phyloP scores from a whole-genome alignment of 2,888 invertebrate genomes.

The Heteropelma amictum region DNA sequence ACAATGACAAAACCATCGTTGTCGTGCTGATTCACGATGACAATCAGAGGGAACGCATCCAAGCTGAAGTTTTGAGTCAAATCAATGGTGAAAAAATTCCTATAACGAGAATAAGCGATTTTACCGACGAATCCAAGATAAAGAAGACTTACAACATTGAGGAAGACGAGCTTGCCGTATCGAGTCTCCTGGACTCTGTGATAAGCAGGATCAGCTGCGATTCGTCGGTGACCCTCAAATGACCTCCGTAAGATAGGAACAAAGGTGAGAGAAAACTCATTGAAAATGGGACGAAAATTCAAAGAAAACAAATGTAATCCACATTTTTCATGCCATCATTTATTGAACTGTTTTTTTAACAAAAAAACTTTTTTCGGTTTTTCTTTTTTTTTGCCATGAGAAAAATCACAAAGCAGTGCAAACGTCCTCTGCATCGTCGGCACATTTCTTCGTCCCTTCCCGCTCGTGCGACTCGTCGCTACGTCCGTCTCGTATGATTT shows the following conservation, averaged over 20 bases:
- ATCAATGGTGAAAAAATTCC: slow-evolving; percentile 81
- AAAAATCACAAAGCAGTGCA: slow-evolving; percentile 49
- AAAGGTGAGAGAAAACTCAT: not conserved
- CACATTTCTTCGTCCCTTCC: slow-evolving; percentile 41
- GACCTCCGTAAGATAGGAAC: not conserved
- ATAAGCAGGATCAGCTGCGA: slow-evolving; percentile 85
- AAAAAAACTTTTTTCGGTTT: slow-evolving; percentile 28
- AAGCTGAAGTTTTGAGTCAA: slow-evolving; percentile 75
- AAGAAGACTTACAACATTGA: slow-evolving; percentile 82
- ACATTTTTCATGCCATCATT: slow-evolving; percentile 50
- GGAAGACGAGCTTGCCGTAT: slow-evolving; percentile 77
- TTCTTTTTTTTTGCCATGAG: slow-evolving; percentile 28
- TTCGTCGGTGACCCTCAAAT: slow-evolving; percentile 78
- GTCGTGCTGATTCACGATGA: slow-evolving; percentile 76
- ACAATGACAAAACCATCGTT: slow-evolving; percentile 78
- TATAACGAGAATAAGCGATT: slow-evolving; percentile 78
- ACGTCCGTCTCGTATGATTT: slow-evolving; percentile 4
- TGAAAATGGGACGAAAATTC: not conserved
- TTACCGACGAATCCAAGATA: slow-evolving; percentile 79
- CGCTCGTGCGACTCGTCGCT: slow-evolving; percentile 19
- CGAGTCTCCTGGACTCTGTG: slow-evolving; percentile 81
- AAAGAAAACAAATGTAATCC: not conserved
- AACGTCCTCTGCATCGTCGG: slow-evolving; percentile 32
- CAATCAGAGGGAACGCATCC: slow-evolving; percentile 61
- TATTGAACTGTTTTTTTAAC: slow-evolving; percentile 56